Base-by-base conservation (phyloP, 2,113 vertebrate species). In the Fukomys damarensis region DNA sequence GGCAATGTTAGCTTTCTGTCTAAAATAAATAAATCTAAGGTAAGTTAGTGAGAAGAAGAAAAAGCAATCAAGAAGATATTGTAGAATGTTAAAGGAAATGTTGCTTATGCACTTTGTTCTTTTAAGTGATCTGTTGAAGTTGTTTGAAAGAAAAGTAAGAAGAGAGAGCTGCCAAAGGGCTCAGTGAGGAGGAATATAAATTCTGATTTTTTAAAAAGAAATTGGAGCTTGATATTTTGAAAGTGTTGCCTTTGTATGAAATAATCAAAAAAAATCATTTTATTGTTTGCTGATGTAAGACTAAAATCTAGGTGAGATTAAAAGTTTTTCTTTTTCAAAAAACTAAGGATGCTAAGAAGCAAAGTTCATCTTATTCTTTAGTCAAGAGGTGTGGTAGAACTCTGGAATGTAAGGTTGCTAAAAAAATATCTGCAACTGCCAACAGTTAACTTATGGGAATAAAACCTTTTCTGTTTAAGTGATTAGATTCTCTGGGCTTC, bases 251-350 rank as follows among this genome's bases (percentile, higher is more conserved):
- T 89, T 94, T 76, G 58, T 79, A 56, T 85, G 22, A n/a, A 88
- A 92, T 72, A 81, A 93, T 76, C 66, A 63, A 76, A 81, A 89
- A 52, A 93, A 91, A 88, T 70, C 28, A 95, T 93, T 94, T 85
- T 91, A 76, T 66, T 86, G 80, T 81, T 49, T 56, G 56, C 38
- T 61, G 38, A 28, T 79, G 63, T 87, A 81, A 22, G 24, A 32
- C 14, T 84, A 5, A 0, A 74, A 56, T 68, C 41, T 41, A 24
- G 16, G 22, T 83, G 35, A 89, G 3, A 19, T 74, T 14, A 0
- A 91, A 91, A 66, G n/a, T 97, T 91, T 79, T 88, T 97, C 68
- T 97, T 95, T 90, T 79, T 85, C 8, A 66, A 79, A 89, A 80
- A 9, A 8, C 38, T 17, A 59, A 56, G 70, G 58, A 38, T n/a